These are phyloP conservation scores for Drosophila longiperda DNA, from an alignment of 2,888 invertebrate species.

Conservation along the genomic window DNA sequence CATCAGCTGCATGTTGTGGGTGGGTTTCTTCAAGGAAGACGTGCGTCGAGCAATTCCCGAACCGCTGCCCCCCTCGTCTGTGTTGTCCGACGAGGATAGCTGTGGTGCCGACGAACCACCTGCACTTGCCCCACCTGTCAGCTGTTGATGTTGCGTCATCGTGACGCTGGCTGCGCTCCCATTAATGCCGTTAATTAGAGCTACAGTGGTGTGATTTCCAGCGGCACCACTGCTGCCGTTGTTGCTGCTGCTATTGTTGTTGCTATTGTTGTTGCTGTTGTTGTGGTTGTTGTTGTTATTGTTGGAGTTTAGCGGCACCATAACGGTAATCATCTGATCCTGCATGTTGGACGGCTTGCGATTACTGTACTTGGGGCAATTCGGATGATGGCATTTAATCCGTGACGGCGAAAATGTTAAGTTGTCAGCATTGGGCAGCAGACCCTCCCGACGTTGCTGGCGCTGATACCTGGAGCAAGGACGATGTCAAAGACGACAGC, in stretches of 20 bases:
- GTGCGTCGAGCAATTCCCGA: constrained; percentile 48
- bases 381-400: constrained; percentile 85
- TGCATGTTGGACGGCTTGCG: constrained; percentile 84
- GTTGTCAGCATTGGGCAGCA: constrained; percentile 84
- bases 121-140: constrained; percentile 4
- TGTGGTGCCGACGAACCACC: constrained; percentile 10
- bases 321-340: constrained; percentile 85
- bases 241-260: constrained; percentile 49
- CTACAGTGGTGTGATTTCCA: constrained; percentile 34
- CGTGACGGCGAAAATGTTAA: constrained; percentile 85
- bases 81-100: constrained; percentile 84
- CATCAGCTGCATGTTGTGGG: constrained; percentile 56
- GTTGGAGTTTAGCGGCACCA: constrained; percentile 85
- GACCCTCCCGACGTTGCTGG: constrained; percentile 84
- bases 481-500: not conserved
- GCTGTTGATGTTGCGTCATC: constrained; percentile 26
- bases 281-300: constrained; percentile 77
- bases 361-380: constrained; percentile 84
- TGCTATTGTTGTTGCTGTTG: constrained; percentile 57
- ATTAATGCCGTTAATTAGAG: constrained; percentile 47
- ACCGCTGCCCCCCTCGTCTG: constrained; percentile 67
- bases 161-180: constrained; percentile 39
- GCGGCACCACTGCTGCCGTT: constrained; percentile 12
- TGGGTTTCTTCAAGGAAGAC: constrained; percentile 80
- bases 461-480: constrained; percentile 81